Conservation (phyloP, 2,797 vertebrate species). For the Pseudocheirus occidentalis region DNA sequence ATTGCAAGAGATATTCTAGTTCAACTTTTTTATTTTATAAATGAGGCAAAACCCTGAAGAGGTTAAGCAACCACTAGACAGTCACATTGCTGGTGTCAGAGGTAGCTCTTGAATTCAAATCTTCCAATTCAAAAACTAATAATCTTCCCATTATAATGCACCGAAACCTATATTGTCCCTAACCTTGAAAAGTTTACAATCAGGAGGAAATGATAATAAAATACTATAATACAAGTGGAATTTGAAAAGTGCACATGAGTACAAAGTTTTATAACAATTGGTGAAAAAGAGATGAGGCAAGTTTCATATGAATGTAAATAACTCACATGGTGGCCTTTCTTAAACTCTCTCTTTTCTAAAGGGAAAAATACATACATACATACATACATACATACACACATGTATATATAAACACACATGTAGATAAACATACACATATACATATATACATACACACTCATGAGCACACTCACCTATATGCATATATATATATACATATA, state of each 20-base stretch:
- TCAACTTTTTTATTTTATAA: neutral
- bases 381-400: too few relatives aligned
- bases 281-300: neutral
- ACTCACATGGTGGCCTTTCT: neutral
- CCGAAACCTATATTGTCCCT: neutral
- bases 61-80: neutral
- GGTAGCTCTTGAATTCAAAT: neutral
- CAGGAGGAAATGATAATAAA: neutral
- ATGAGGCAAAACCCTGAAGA: neutral
- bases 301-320: neutral
- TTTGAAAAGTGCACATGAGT: neutral
- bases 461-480: too few relatives aligned
- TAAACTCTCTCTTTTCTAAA: neutral
- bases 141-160: neutral
- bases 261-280: neutral
- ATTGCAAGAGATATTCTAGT: neutral
- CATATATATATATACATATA: too few relatives aligned
- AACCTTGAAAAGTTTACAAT: neutral
- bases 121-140: neutral
- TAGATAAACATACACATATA: neutral
- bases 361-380: neutral
- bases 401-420: too few relatives aligned
- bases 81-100: neutral
- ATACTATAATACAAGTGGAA: neutral
- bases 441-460: neutral